These are phyloP conservation scores for Premnoplex brunnescens DNA, from an alignment of 2,797 vertebrate species.

Conservation along the genomic window DNA sequence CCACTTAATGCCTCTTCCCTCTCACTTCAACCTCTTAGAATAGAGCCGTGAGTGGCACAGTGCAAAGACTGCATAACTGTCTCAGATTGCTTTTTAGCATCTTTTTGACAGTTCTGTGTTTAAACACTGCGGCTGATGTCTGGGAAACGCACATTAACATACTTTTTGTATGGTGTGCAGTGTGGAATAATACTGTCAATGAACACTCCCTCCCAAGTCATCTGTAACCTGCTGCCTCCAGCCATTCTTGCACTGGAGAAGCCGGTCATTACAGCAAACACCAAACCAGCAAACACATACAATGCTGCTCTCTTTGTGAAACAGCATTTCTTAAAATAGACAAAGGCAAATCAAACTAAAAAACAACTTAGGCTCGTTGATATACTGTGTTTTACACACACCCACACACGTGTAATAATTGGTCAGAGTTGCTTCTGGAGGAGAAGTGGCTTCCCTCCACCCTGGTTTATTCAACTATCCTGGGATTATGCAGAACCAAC, in stretches of 20 bases:
- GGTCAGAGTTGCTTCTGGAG: neutral
- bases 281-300: slow-evolving; percentile 20
- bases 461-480: neutral
- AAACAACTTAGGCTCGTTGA: neutral
- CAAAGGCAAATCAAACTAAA: slow-evolving; percentile 12
- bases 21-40: slow-evolving; percentile 57
- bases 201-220: neutral
- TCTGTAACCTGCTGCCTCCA: slow-evolving; percentile 4
- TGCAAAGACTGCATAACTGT: slow-evolving; percentile 49
- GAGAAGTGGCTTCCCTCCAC: neutral
- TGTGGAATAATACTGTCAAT: slow-evolving; percentile 20
- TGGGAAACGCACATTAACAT: slow-evolving; percentile 63
- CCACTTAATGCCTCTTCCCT: slow-evolving; percentile 61
- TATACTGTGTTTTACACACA: neutral
- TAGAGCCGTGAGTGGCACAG: slow-evolving; percentile 43
- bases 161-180: neutral
- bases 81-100: slow-evolving; percentile 71
- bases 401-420: neutral
- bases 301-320: neutral
- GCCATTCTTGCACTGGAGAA: neutral
- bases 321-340: neutral
- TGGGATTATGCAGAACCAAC: neutral
- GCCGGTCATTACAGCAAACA: neutral
- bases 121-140: slow-evolving; percentile 62
- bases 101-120: slow-evolving; percentile 71